Evolutionary conservation across 2,888 invertebrate genomes (phyloP).

Genomic region (Microplitis deprimator): DNA sequence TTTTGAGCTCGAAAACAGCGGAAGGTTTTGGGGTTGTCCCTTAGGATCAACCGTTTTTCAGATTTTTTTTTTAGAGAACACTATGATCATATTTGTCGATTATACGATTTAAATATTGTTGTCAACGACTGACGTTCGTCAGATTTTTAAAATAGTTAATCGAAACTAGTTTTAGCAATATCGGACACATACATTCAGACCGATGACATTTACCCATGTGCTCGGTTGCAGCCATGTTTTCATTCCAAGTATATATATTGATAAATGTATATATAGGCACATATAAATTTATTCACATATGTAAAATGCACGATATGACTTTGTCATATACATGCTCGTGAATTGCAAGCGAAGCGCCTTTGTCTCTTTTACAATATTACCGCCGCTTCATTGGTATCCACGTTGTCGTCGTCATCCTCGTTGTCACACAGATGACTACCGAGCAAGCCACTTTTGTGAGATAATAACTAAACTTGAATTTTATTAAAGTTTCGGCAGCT

Average conservation of each 20-base stretch:
- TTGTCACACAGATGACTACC: neutral
- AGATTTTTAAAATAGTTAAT: constrained; percentile 17
- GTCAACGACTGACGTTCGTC: constrained; percentile 20
- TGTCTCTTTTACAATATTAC: constrained; percentile 10
- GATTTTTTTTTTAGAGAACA: neutral
- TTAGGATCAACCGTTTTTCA: no score
- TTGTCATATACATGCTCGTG: constrained; percentile 18
- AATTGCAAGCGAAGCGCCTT: constrained; percentile 4
- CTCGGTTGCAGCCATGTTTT: neutral
- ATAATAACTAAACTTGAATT: neutral
- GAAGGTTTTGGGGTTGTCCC: no score
- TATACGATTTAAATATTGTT: constrained; percentile 7
- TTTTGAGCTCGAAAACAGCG: no score
- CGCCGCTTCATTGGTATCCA: neutral
- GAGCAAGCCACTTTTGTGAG: neutral
- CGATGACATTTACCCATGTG: constrained; percentile 21
- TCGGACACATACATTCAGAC: constrained; percentile 5
- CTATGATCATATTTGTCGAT: neutral
- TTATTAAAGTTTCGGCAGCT: constrained; percentile 27
- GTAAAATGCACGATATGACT: neutral
- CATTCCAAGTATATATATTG: neutral
- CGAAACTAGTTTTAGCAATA: constrained; percentile 22
- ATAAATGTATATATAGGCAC: neutral
- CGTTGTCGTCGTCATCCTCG: neutral
- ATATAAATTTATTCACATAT: neutral